Evolutionary conservation across 2,113 vertebrate species (phyloP), one percentile per base, ranked within the genome.

Genomic region (Tupaia tana): DNA sequence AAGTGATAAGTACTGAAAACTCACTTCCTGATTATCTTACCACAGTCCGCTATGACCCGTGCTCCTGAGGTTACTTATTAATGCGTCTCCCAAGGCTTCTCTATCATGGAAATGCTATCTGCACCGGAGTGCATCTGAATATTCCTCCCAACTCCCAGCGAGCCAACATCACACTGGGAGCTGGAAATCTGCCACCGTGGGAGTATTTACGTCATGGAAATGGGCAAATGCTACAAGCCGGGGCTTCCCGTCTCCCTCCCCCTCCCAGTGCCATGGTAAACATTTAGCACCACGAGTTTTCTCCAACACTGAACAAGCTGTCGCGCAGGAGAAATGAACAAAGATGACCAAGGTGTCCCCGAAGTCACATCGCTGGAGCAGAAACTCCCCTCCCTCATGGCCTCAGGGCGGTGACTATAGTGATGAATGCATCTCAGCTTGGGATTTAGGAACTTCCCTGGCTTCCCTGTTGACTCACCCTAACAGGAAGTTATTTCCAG

Each of bases 401-500:
- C 61, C 29, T 6, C 4, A 58, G 31, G 20, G n/a, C 7, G 27
- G 19, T 31, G 56, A 79, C 87, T 19, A 3, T 9, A 7, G 6
- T 22, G n/a, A 56, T 3, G n/a, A 64, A 70, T 59, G 16, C 10
- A 66, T 22, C 31, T 61, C 78, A 15, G 43, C 43, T 11, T 19
- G 11, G 24, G 54, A 78, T 77, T 56, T 18, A 43, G 34, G 81
- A 73, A 71, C 18, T 12, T 67, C 80, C 25, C 29, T 24, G 22
- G 2, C 25, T 66, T 85, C 85, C 31, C 69, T 80, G n/a, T 4
- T 79, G 91, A 96, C 63, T 91, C 63, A 61, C 18, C 18, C 27
- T 74, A 82, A 59, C 13, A 59, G 24, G 78, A 90, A 94, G 22
- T 59, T 64, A 1, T 71, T 87, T 81, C 61, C 54, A 93, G 85